These are phyloP conservation scores for Hyperoodon ampullatus DNA, from an alignment of 2,113 vertebrate species.

Conservation along the genomic window DNA sequence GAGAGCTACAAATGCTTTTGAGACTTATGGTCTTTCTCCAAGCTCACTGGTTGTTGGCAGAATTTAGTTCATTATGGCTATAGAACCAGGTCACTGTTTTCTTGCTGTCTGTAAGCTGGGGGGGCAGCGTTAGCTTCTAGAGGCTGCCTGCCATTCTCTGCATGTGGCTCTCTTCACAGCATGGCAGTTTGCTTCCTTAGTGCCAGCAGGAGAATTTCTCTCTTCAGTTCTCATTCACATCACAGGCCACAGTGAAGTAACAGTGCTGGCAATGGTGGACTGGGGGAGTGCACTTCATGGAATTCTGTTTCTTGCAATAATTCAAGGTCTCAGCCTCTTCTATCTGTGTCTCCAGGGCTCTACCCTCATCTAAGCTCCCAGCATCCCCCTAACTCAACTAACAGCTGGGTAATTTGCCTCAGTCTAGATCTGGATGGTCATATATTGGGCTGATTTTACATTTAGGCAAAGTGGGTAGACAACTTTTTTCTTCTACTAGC, in stretches of 20 bases:
- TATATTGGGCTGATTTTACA: background rate
- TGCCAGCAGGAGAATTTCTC: background rate
- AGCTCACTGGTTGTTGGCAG: background rate
- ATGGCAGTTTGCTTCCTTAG: background rate
- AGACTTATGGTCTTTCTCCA: background rate
- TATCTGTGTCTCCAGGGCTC: background rate
- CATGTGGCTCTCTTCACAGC: rapidly evolving
- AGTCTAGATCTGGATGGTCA: background rate
- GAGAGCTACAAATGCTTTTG: background rate
- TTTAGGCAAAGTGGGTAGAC: background rate
- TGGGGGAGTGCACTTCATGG: background rate
- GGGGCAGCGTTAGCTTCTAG: background rate
- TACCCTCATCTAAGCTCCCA: background rate
- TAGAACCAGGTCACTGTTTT: background rate
- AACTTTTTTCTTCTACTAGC: background rate
- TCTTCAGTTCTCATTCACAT: background rate
- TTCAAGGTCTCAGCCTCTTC: background rate
- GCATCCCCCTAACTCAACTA: background rate
- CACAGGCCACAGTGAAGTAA: background rate
- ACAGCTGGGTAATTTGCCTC: no score
- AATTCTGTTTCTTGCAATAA: background rate
- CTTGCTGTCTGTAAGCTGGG: background rate
- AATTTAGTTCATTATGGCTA: background rate
- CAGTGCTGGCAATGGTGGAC: background rate
- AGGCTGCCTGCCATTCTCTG: no score